phyloP scores from a whole-genome alignment of 2,888 invertebrate species.

The Hermodice carunculata region DNA sequence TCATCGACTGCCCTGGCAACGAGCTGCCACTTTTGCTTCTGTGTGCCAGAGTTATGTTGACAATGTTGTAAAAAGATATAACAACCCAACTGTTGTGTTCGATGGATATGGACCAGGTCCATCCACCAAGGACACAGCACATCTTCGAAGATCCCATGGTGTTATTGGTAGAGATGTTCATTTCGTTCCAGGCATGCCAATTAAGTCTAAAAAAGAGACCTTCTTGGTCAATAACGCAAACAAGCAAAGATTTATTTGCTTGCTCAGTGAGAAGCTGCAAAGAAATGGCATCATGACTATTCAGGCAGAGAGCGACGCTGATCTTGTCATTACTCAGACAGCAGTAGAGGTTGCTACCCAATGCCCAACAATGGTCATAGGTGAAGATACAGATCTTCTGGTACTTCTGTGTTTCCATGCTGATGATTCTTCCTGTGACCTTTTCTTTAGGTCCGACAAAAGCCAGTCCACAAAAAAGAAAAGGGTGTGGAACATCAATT shows the following conservation, averaged over 20 bases:
- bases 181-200: not conserved
- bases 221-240: slow-evolving; percentile 3
- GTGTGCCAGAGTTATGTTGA: too few relatives aligned
- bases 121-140: slow-evolving; percentile 44
- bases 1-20: slow-evolving; percentile 42
- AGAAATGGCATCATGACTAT: slow-evolving; percentile 11
- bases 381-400: slow-evolving; percentile 53
- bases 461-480: too few relatives aligned
- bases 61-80: slow-evolving; percentile 21
- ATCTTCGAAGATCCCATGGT: slow-evolving; percentile 10
- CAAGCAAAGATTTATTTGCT: slow-evolving; percentile 8
- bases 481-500: too few relatives aligned
- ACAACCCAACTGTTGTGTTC: slow-evolving; percentile 39
- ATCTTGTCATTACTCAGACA: slow-evolving; percentile 43
- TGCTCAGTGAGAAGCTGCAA: slow-evolving; percentile 9
- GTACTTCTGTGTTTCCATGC: slow-evolving; percentile 43
- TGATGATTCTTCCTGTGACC: too few relatives aligned
- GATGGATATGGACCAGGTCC: slow-evolving; percentile 45
- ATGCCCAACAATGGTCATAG: slow-evolving; percentile 36
- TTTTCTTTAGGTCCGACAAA: too few relatives aligned
- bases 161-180: not conserved
- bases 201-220: not conserved
- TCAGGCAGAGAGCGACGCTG: slow-evolving; percentile 48
- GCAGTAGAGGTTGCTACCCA: slow-evolving; percentile 30
- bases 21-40: too few relatives aligned